phyloP scores from a whole-genome alignment of 2,888 invertebrate genomes.

The Drosophila paracracens region DNA sequence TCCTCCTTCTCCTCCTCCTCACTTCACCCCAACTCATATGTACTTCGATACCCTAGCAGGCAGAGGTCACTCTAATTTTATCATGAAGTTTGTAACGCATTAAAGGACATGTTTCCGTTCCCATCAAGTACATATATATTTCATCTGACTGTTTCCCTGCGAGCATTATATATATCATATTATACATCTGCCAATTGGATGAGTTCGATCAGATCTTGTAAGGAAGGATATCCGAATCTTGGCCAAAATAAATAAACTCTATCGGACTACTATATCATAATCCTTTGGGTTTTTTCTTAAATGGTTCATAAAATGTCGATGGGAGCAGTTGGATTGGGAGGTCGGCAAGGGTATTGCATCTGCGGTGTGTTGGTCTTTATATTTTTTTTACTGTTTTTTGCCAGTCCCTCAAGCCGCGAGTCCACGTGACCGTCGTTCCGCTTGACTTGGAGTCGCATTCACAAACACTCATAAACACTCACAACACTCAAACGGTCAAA shows the following conservation, averaged over 20 bases:
- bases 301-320: not conserved
- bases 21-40: not conserved
- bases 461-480: not conserved
- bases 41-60: not conserved
- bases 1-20: not conserved
- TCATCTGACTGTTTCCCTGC: not conserved
- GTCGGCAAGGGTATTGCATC: not conserved
- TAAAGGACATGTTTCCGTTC: too few species aligned
- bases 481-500: slow-evolving; percentile 34
- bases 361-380: not conserved
- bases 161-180: not conserved
- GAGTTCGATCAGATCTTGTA: not conserved
- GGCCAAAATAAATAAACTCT: not conserved
- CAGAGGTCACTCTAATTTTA: not conserved
- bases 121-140: too few species aligned
- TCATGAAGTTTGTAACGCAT: not conserved
- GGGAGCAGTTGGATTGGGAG: not conserved
- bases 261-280: not conserved
- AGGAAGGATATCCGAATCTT: not conserved
- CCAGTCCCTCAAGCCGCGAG: slow-evolving; percentile 20
- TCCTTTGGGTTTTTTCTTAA: not conserved
- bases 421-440: slow-evolving; percentile 31
- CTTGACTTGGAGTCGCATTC: slow-evolving; percentile 32
- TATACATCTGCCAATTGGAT: not conserved
- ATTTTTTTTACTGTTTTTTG: slow-evolving; percentile 1